These are phyloP conservation scores for Syrmaticus mikado DNA, from an alignment of 2,113 vertebrate species.

Conservation along the genomic window DNA sequence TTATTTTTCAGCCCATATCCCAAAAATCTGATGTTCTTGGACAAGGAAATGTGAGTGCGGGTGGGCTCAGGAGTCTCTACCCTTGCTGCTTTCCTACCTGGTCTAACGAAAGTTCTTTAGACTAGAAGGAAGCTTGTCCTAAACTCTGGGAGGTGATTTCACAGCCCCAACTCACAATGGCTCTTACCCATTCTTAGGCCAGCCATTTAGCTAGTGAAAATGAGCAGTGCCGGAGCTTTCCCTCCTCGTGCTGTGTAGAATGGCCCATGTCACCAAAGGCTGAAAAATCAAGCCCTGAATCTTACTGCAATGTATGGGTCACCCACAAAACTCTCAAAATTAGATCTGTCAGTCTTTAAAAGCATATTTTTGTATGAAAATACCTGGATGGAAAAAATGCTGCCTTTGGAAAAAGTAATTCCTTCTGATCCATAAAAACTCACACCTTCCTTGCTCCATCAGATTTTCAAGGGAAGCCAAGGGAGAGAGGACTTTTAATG, in stretches of 20 bases:
- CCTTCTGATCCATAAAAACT: constrained; percentile 11
- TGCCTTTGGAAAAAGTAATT: constrained; percentile 3
- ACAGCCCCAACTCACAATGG: not conserved
- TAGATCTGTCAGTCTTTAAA: not conserved
- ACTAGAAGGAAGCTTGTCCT: not conserved
- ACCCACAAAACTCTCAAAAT: not conserved
- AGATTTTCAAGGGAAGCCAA: constrained; percentile 15
- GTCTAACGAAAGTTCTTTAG: constrained; percentile 22
- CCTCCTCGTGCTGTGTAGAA: not conserved
- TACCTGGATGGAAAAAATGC: not conserved
- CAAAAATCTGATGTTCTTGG: constrained; percentile 77
- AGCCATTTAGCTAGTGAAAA: not conserved
- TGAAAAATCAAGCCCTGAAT: not conserved
- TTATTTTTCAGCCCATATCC: constrained; percentile 75
- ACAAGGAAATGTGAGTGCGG: constrained; percentile 63
- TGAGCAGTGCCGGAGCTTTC: not conserved
- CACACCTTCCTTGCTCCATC: not conserved
- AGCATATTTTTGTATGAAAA: not conserved
- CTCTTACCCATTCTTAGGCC: not conserved
- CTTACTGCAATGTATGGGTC: not conserved
- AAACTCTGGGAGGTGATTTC: not conserved
- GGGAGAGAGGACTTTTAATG: not conserved
- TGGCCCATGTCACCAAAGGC: not conserved
- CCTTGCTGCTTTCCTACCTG: constrained; percentile 32
- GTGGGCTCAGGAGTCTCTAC: constrained; percentile 59